Base-by-base conservation (phyloP, 2,888 invertebrate species). In the Diogma glabrata region DNA sequence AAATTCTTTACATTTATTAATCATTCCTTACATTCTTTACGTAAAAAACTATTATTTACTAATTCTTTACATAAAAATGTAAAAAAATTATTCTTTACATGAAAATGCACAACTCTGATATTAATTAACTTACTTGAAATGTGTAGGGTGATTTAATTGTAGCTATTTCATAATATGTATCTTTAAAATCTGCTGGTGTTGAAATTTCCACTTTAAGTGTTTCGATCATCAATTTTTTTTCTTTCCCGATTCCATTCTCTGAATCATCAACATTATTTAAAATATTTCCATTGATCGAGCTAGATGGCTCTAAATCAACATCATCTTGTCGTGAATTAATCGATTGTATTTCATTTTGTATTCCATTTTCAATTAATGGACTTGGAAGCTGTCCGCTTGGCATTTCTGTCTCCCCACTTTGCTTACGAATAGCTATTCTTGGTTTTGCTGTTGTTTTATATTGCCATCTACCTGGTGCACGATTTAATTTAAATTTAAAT, bases 381-480 rank as follows among this genome's bases (percentile, higher is more conserved):
- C 63, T 59, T 43, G 63, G 7, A 4, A 16, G 16, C 19, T 30
- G 65, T 52, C 64, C 60, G 33, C 59, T 61, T n/a, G 52, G 50
- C 4, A 59, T 72, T 56, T 67, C 65, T 20, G 72, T 72, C 53
- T 77, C 77, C 51, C 75, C 75, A 56, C 73, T 74, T 59, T 78
- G 77, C 63, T 87, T 85, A 50, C 87, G 75, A 57, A 90, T 89
- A 48, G 81, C 81, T 8, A 91, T 82, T 65, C 88, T 78, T 4
- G 91, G 90, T 66, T 89, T 91, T 0, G 89, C 83, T 20, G 89
- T 86, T 9, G 90, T 88, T 71, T 89, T 90, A 68, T 90, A 91
- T 60, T 89, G 87, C 91, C 91, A 91, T 58, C 91, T 80, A 50
- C 90, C 89, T 47, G 84, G 87, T 12, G 87, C 76, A 45, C 89